phyloP scores from a whole-genome alignment of 2,888 invertebrate genomes.

The Spisula subtruncata region DNA sequence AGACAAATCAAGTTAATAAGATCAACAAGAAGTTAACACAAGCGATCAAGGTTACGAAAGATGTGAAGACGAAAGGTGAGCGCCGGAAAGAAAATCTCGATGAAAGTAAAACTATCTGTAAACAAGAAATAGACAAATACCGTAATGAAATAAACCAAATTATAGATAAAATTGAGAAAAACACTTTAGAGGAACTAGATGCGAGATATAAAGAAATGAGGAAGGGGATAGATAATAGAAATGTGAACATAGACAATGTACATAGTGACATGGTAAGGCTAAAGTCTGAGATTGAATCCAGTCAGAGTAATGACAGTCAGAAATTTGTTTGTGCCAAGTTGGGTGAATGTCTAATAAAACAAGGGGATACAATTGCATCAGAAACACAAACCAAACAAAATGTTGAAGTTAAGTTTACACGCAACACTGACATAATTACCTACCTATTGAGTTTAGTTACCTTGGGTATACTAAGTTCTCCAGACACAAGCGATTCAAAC shows the following conservation, averaged over 20 bases:
- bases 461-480: too few relatives aligned
- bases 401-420: neutral
- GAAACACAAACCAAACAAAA: neutral
- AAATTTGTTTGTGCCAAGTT: neutral
- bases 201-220: neutral
- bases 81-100: neutral
- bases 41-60: too few relatives aligned
- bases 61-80: too few relatives aligned
- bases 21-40: too few relatives aligned
- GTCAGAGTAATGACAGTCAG: slow-evolving; percentile 2
- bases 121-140: neutral
- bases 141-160: neutral
- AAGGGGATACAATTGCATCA: neutral
- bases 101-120: neutral
- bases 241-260: neutral
- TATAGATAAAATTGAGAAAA: neutral
- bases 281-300: neutral
- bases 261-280: neutral
- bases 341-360: neutral
- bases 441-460: neutral
- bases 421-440: neutral
- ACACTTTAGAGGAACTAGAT: neutral
- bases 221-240: neutral
- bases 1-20: neutral
- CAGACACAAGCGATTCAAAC: too few relatives aligned